Conservation (phyloP, 2,797 vertebrate species). For the Vipera ursinii region DNA sequence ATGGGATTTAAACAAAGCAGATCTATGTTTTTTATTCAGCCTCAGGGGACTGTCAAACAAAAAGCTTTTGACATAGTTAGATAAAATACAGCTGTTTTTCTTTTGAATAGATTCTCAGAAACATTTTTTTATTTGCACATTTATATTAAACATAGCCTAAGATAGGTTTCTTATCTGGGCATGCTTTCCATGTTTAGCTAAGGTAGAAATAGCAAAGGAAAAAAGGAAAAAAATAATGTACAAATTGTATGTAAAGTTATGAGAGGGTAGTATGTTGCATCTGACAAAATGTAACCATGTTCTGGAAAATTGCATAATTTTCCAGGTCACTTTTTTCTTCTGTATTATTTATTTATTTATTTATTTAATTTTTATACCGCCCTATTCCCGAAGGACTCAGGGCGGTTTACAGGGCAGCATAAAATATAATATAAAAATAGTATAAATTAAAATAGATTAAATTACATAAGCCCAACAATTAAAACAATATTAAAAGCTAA, state of each 20-base stretch:
- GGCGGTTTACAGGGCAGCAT: too few relatives aligned
- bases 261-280: neutral
- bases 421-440: too few relatives aligned
- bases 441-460: too few relatives aligned
- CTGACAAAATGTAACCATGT: neutral
- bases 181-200: neutral
- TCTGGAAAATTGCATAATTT: neutral
- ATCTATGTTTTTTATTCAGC: neutral
- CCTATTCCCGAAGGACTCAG: too few relatives aligned
- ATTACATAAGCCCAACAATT: too few relatives aligned
- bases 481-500: too few relatives aligned
- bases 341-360: neutral
- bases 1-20: neutral
- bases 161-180: neutral
- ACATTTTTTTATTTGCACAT: neutral
- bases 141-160: neutral
- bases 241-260: neutral
- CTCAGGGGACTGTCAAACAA: neutral
- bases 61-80: neutral
- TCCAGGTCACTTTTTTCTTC: neutral
- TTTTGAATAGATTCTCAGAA: neutral
- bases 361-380: too few relatives aligned
- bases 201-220: neutral
- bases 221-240: neutral
- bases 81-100: neutral